These are phyloP conservation scores for Spinus pinus DNA, from an alignment of 2,797 vertebrate genomes.

Conservation along the genomic window DNA sequence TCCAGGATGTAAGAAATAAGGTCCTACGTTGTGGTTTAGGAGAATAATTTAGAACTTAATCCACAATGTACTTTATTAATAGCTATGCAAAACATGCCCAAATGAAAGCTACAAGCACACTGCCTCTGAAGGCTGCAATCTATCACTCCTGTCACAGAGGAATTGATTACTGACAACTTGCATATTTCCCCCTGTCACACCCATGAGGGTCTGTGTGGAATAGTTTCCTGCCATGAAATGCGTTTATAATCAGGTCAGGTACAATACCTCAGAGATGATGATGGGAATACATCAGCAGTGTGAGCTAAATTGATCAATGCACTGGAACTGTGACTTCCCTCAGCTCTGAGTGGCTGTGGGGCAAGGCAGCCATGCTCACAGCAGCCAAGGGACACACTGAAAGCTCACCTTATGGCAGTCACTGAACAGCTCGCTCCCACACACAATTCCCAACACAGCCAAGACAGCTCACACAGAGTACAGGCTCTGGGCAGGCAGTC, in stretches of 20 bases:
- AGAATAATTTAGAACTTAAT: not conserved
- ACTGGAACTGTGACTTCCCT: not conserved
- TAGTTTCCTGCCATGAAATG: not conserved
- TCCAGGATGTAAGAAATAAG: not conserved
- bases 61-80: not conserved
- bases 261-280: not conserved
- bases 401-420: accelerated
- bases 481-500: not conserved
- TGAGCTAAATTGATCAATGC: not conserved
- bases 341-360: not conserved
- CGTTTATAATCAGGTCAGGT: not conserved
- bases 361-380: accelerated
- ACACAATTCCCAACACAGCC: accelerated
- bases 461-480: accelerated
- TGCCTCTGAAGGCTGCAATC: not conserved
- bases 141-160: not conserved
- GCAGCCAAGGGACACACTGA: not conserved
- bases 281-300: not conserved
- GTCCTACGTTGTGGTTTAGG: not conserved
- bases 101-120: not conserved
- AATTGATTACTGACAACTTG: not conserved
- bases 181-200: not conserved
- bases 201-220: not conserved
- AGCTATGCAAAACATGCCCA: not conserved
- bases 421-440: accelerated